Base-by-base conservation (phyloP, 23 tunicate genomes). In the Corella eumyota region DNA sequence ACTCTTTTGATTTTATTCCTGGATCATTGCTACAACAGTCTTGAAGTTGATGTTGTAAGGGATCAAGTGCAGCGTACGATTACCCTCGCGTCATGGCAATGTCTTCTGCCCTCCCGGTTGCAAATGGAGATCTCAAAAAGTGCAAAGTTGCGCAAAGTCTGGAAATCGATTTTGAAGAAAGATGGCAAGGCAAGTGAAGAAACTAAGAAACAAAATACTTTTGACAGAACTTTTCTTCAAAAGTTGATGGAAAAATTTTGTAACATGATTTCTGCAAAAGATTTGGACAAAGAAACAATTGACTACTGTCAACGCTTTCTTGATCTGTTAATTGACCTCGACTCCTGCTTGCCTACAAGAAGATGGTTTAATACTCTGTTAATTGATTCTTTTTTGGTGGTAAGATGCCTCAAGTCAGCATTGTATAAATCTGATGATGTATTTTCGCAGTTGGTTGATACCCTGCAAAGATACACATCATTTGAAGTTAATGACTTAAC, bases 401-500 rank as follows among this genome's bases (percentile, higher is more conserved):
- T 87, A 2, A 79, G 93, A 1, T 93, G 95, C 56, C 52, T 66
- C 22, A 67, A 77, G 40, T 93, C 99, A 19, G 40, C 56, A 64
- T 46, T 90, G 53, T 81, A 69, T 64, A 26, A 81, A 31, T 58
- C 76, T 22, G 99, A 87, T 68, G 95, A 84, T 77, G 95, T 93
- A 17, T 93, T 84, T 62, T 65, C 79, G 3, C 99, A 93, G 38
- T 69, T 93, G 7, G 87, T 77, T 0, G 82, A 93, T 50, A 78
- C 71, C 30, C 56, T 93, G 17, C 75, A 65, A 26, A 63, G 65
- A 45, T 93, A 93, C 57, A 32, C 68, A 19, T 70, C 85, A 20
- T 93, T 93, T 84, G 99, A 93, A 72, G 84, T 93, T 1, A 76
- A 93, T 73, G 99, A 93, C 40, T 66, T 93, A 15, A 83, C 78